Conservation (phyloP, 2,797 vertebrate species). For the Sebastes paucispinis region DNA sequence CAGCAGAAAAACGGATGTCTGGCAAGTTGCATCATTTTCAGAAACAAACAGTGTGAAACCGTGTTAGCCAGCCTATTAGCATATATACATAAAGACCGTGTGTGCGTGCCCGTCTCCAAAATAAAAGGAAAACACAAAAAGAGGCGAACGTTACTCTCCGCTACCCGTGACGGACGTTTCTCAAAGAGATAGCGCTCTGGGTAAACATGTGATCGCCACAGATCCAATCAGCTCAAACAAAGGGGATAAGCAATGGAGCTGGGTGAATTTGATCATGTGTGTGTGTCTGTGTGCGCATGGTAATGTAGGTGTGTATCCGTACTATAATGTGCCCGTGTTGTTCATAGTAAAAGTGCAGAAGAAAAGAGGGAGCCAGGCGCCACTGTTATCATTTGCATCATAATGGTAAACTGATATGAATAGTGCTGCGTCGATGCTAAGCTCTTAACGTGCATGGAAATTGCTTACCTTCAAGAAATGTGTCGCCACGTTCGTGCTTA, state of each 20-base stretch:
- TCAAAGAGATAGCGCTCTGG: conserved; percentile 77
- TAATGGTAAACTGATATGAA: conserved; percentile 78
- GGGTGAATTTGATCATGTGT: conserved; percentile 52
- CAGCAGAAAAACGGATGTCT: conserved; percentile 84
- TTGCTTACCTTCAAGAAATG: conserved; percentile 78
- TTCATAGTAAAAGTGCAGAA: conserved; percentile 57
- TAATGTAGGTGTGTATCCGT: conserved; percentile 69
- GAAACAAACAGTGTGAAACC: conserved; percentile 81
- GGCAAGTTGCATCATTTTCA: conserved; percentile 84
- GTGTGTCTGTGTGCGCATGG: conserved; percentile 28
- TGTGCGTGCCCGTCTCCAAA: conserved; percentile 71
- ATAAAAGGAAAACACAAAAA: conserved; percentile 78
- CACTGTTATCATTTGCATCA: conserved; percentile 82
- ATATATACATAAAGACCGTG: conserved; percentile 80
- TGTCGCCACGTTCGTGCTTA: conserved; percentile 52
- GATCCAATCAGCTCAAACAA: conserved; percentile 81
- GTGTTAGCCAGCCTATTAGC: conserved; percentile 82
- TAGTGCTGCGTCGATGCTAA: conserved; percentile 68
- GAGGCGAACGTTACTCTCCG: conserved; percentile 71
- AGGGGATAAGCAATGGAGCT: conserved; percentile 73
- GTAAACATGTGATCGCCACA: conserved; percentile 80
- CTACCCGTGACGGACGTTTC: conserved; percentile 80
- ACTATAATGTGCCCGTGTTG: conserved; percentile 44
- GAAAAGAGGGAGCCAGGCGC: conserved; percentile 55
- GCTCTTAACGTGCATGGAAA: conserved; percentile 71